Conservation (phyloP, 2,888 invertebrate genomes). For the Limnephilus rhombicus region DNA sequence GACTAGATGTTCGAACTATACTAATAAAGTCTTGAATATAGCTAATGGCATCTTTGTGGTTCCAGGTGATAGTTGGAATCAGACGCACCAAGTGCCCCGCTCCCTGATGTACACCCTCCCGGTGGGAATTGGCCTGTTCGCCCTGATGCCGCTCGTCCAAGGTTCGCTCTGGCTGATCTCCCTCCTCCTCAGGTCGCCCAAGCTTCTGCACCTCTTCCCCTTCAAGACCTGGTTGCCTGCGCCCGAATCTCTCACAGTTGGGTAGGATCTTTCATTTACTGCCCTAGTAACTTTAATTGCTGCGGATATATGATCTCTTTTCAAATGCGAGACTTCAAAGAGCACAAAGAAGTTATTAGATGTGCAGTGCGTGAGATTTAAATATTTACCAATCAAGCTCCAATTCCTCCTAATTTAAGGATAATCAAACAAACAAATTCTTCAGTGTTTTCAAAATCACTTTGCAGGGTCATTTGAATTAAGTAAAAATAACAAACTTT, state of each 20-base stretch:
- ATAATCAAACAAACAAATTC: too few relatives aligned
- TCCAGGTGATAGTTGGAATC: conserved; percentile 49
- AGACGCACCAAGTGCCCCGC: conserved; percentile 11
- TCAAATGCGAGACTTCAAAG: background rate
- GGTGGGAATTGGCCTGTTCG: conserved; percentile 49
- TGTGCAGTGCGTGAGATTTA: background rate
- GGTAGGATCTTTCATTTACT: background rate
- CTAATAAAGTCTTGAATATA: too few relatives aligned
- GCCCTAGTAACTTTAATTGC: background rate
- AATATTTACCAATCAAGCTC: background rate
- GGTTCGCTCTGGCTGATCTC: conserved; percentile 47
- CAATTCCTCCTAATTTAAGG: background rate
- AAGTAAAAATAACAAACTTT: too few relatives aligned
- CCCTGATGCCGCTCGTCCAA: conserved; percentile 40
- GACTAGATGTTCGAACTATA: too few relatives aligned
- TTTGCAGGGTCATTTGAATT: too few relatives aligned
- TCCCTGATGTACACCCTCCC: conserved; percentile 51
- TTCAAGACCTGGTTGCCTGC: conserved; percentile 49
- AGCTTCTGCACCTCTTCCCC: conserved; percentile 29
- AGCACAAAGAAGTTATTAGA: background rate
- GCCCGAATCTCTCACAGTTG: background rate
- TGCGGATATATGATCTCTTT: background rate
- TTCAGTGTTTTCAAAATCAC: too few relatives aligned
- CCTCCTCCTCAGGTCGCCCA: conserved; percentile 7
- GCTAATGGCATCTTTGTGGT: background rate